Evolutionary conservation across 2,797 vertebrate genomes (phyloP).

Genomic region (Gymnothorax reevesii): DNA sequence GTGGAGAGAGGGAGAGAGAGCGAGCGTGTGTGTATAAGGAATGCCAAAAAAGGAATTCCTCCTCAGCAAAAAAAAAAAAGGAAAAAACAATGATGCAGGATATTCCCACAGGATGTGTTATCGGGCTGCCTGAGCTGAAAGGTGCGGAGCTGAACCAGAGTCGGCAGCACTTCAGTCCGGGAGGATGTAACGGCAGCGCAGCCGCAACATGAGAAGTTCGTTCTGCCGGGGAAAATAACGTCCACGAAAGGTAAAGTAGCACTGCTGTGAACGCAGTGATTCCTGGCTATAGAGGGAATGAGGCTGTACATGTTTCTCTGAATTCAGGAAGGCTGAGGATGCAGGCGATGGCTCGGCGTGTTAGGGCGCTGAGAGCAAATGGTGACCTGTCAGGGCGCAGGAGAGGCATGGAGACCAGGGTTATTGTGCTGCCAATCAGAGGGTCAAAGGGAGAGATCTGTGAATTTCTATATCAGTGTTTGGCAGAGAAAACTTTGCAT

Average conservation of each 20-base stretch:
- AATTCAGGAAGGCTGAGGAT: background rate
- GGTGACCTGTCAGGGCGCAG: background rate
- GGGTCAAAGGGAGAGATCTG: background rate
- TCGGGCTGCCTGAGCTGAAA: conserved; percentile 51
- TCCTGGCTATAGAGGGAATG: background rate
- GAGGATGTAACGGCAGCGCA: conserved; percentile 36
- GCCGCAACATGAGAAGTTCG: conserved; percentile 41
- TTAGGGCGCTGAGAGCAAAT: background rate
- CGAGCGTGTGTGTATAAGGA: conserved; percentile 35
- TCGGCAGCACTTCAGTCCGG: conserved; percentile 50
- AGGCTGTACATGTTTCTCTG: background rate
- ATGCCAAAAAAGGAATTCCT: conserved; percentile 69
- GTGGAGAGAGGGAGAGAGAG: conserved; percentile 8
- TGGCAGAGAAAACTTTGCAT: background rate
- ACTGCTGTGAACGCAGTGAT: background rate
- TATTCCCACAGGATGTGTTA: conserved; percentile 75
- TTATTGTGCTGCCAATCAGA: background rate
- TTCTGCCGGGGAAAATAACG: conserved; percentile 42
- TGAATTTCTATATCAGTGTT: background rate
- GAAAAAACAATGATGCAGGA: conserved; percentile 59
- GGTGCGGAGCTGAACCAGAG: conserved; percentile 53
- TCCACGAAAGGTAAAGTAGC: conserved; percentile 44
- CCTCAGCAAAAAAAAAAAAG: conserved; percentile 52
- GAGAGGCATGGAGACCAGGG: background rate
- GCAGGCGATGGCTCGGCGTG: background rate